Evolutionary conservation across 2,888 invertebrate genomes (phyloP), one percentile per base, ranked within the genome.

Genomic region (Ennomos erosarius): DNA sequence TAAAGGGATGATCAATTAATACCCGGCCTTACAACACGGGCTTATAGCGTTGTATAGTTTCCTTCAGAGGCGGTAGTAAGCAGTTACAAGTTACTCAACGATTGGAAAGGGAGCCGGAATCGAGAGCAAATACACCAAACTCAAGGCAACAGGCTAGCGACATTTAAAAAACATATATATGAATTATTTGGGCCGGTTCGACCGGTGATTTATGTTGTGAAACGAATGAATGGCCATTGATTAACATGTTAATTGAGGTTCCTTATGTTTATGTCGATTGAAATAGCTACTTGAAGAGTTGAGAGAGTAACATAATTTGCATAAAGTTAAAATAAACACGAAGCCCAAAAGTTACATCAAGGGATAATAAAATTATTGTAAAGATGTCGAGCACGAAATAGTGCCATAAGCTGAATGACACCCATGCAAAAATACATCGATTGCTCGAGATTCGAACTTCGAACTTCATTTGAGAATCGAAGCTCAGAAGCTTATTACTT

Each of bases 91-190:
- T 65, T 68, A 45, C 64, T 49, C 62, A 84, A 81, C 72, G 72
- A 87, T 87, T 87, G 79, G 89, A 90, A 90, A 89, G 90, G 87
- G 81, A 82, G 82, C 82, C 86, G 86, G 86, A 85, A 85, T 87
- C 66, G 77, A 75, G 77, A 73, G 67, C 71, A 73, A 70, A 74
- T 70, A 69, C 51, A 55, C 59, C 59, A 78, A 77, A 69, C 82
- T 87, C 89, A 89, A 88, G 88, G 89, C 76, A 78, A 83, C 78
- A 74, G 79, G 76, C 70, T 59, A 71, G 60, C 77, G 77, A 79
- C 80, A 81, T 80, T 83, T 82, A 82, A 82, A 82, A 82, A 74
- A 13, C 42, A 55, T 54, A 54, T 50, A 46, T 68, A 68, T 64
- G 53, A 69, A 68, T 69, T 68, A 75, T 76, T 73, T 72, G 59